A percentile compares a stretch with the other conserved stretches of the same genome.
Evolutionary conservation across 1,140 invertebrate species (phyloP).

Genomic region (Aphidius gifuensis): DNA sequence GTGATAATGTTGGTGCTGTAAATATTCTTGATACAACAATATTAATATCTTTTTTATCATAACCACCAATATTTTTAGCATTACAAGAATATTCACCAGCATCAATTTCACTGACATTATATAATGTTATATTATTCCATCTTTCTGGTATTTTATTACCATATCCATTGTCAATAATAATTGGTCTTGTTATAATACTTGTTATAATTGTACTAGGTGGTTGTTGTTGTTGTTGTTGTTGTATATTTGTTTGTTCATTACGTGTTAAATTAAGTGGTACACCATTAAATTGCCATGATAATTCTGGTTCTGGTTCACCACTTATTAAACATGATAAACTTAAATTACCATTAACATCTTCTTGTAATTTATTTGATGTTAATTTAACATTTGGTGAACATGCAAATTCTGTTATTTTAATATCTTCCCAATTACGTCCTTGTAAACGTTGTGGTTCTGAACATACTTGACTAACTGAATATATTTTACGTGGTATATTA

Average conservation of each 20-base stretch:
- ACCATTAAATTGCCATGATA: conserved; percentile 81
- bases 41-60: conserved; percentile 66
- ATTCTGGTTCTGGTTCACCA: conserved; percentile 79
- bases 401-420: conserved; percentile 67
- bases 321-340: conserved; percentile 76
- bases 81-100: conserved; percentile 79
- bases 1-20: conserved; percentile 62
- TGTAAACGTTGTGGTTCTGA: conserved; percentile 59
- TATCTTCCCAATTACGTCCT: conserved; percentile 65
- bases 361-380: conserved; percentile 62
- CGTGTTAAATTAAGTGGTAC: conserved; percentile 56
- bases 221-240: conserved; percentile 22
- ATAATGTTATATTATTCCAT: conserved; percentile 72
- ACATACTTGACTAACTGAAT: conserved; percentile 65
- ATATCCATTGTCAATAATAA: conserved; percentile 24
- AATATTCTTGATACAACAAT: conserved; percentile 70
- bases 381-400: conserved; percentile 68
- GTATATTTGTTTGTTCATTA: conserved; percentile 20
- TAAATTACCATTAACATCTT: conserved; percentile 70
- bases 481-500: conserved; percentile 60
- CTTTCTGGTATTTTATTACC: conserved; percentile 48
- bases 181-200: conserved; percentile 13
- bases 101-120: conserved; percentile 71
- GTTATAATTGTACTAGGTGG: conserved; percentile 15
- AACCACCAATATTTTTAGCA: conserved; percentile 72